Conservation (phyloP, 1,140 invertebrate genomes). For the Tribolium madens region DNA sequence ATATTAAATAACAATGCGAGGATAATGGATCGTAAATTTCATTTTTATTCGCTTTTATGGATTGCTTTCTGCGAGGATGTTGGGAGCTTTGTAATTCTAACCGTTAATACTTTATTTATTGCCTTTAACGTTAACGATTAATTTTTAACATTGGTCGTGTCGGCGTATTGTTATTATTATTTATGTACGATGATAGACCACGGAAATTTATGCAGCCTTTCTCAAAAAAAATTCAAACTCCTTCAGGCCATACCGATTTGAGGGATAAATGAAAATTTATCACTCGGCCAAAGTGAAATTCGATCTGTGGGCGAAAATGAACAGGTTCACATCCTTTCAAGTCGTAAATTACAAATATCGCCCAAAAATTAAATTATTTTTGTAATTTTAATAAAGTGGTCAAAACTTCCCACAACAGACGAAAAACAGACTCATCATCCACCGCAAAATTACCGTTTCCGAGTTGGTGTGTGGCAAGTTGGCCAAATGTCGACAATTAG, state of each 20-base stretch:
- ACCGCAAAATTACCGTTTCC: conserved; percentile 22
- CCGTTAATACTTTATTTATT: conserved; percentile 32
- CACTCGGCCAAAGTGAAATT: background rate
- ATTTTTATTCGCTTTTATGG: conserved; percentile 22
- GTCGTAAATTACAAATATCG: background rate
- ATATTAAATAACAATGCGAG: conserved; percentile 19
- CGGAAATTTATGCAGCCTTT: background rate
- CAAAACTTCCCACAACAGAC: background rate
- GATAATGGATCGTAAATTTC: conserved; percentile 25
- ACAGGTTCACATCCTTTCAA: conserved; percentile 12
- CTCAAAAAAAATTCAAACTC: background rate
- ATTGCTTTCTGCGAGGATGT: conserved; percentile 26
- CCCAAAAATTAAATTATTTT: background rate
- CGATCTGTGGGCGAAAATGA: background rate
- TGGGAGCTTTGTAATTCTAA: conserved; percentile 25
- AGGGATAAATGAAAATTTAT: conserved; percentile 5
- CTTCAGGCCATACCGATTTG: background rate
- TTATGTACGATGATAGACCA: background rate
- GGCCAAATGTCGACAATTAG: conserved; percentile 23
- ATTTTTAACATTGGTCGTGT: conserved; percentile 19
- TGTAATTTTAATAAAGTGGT: background rate
- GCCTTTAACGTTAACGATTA: conserved; percentile 24
- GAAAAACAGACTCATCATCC: conserved; percentile 15
- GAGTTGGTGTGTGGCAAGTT: too few relatives aligned
- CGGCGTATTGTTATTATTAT: conserved; percentile 12